Evolutionary conservation across 1,140 invertebrate genomes (phyloP), one percentile per base, ranked within the genome.

Genomic region (Vanessa atalanta): DNA sequence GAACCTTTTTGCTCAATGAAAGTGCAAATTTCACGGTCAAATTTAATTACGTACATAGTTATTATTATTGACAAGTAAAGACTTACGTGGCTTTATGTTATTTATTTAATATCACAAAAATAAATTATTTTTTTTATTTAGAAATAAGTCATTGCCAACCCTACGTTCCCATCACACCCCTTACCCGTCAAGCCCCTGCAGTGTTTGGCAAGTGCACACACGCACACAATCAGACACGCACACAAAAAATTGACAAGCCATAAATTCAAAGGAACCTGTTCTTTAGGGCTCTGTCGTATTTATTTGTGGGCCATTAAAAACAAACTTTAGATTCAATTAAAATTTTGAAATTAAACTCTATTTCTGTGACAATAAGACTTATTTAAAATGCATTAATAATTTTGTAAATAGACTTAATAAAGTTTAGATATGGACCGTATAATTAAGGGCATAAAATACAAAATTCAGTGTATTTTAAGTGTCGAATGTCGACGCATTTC

Each of bases 201-300:
- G 86, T 77, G 84, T 84, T 82, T 83, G 82, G 79, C 85, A 87
- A 86, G 81, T 82, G 81, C 48, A 78, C 80, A 73, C 82, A 83
- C 84, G 74, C 75, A 81, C 72, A 73, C 67, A 78, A 73, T 75
- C 71, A 72, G 80, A 78, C 81, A 79, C 76, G 80, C 78, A 78
- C 73, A 79, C 78, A 80, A 77, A 79, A 86, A 84, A 83, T 82
- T 85, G 83, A 87, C 86, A 84, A 74, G 75, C 78, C 75, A 88
- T 90, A 81, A 88, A 90, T 88, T 90, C 83, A 85, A 85, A 85
- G 83, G 83, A 87, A 90, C 88, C 88, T 90, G 88, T 85, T 88
- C 75, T 78, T 73, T 72, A 82, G 83, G 84, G 77, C 83, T 79
- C 79, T 83, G 78, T 83, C 79, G 79, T 79, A 78, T 75, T 72